These are phyloP conservation scores for Fundulus diaphanus DNA, from an alignment of 2,797 vertebrate genomes.

Conservation along the genomic window DNA sequence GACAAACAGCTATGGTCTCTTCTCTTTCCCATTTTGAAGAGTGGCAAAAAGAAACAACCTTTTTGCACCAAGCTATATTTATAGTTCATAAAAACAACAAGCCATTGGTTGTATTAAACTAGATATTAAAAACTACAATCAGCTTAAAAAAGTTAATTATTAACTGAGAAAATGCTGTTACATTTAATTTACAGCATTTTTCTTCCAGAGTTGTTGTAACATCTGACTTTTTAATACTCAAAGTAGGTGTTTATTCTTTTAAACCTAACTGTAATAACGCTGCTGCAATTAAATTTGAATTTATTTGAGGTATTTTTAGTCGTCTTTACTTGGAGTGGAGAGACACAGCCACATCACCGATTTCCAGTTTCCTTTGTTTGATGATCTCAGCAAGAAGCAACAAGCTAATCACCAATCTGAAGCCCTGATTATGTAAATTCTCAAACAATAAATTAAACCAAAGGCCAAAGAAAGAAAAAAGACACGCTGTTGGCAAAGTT, in stretches of 20 bases:
- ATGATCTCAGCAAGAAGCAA: conserved; percentile 65
- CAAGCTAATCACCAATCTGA: conserved; percentile 55
- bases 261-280: too few relatives aligned
- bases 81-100: background rate
- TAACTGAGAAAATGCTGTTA: too few relatives aligned
- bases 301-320: background rate
- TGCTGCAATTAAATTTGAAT: background rate
- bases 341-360: conserved; percentile 50
- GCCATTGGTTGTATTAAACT: background rate
- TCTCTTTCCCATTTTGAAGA: background rate
- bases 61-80: background rate
- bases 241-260: background rate
- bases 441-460: background rate
- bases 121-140: too few relatives aligned
- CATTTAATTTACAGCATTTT: too few relatives aligned
- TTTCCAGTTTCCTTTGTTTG: conserved; percentile 66
- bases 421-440: conserved; percentile 3
- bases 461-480: conserved; percentile 1
- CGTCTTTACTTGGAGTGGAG: background rate
- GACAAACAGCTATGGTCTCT: background rate
- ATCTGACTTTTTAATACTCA: too few relatives aligned
- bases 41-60: background rate
- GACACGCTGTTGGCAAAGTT: background rate
- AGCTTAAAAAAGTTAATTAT: too few relatives aligned
- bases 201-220: too few relatives aligned